These are phyloP conservation scores for Hydractinia symbiolongicarpus DNA, from an alignment of 30 jellyfish, hydroid and myxozoan species.

Conservation along the genomic window DNA sequence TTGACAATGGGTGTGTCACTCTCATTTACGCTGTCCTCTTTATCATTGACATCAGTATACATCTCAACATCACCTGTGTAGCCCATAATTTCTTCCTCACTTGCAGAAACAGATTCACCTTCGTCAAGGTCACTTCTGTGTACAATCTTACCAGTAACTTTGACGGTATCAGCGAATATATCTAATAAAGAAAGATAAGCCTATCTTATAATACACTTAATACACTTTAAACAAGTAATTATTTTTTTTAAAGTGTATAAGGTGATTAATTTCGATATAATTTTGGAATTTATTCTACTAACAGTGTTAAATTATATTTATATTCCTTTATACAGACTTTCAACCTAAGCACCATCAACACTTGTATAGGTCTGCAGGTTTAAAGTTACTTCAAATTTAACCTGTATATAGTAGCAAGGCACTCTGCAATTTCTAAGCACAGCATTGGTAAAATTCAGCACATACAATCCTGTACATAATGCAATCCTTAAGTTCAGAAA, in stretches of 20 bases:
- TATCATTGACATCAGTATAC: constrained; percentile 31
- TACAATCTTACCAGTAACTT: background rate
- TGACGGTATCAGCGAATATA: constrained; percentile 9
- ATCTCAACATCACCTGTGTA: constrained; percentile 43
- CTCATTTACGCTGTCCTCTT: constrained; percentile 39
- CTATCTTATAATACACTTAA: background rate
- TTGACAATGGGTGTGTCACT: background rate
- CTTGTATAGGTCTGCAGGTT: too few relatives aligned
- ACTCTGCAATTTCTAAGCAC: too few relatives aligned
- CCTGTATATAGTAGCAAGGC: too few relatives aligned
- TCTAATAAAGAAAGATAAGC: constrained; percentile 7
- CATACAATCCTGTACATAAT: too few relatives aligned
- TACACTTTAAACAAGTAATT: background rate
- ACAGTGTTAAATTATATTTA: too few relatives aligned
- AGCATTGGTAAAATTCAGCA: too few relatives aligned
- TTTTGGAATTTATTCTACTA: too few relatives aligned
- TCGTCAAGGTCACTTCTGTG: constrained; percentile 49
- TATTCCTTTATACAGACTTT: too few relatives aligned
- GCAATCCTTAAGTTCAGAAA: too few relatives aligned
- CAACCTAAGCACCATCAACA: too few relatives aligned
- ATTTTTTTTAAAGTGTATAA: background rate
- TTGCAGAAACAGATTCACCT: constrained; percentile 62
- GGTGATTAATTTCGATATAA: too few relatives aligned
- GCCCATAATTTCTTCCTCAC: constrained; percentile 79
- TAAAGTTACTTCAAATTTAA: too few relatives aligned